phyloP scores from a whole-genome alignment of 2,888 invertebrate genomes.

The Hipparchia sbordonii region DNA sequence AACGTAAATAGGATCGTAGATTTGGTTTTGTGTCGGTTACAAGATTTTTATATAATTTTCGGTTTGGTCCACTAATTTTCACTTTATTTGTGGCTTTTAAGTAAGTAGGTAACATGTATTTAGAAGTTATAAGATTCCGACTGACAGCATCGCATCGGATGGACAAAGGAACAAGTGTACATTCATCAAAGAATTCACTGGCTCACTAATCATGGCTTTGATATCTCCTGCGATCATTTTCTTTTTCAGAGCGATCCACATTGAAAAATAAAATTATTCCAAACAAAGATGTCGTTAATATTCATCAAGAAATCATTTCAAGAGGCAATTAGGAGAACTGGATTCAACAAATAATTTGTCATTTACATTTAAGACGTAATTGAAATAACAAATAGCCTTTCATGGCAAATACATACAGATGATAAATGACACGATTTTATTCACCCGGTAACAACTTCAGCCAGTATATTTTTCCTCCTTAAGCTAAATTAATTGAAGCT shows the following conservation, averaged over 20 bases:
- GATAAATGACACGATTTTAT: conserved; percentile 1
- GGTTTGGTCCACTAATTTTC: too few species aligned
- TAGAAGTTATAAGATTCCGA: too few species aligned
- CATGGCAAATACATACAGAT: conserved; percentile 2
- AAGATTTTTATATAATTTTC: too few species aligned
- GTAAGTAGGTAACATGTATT: too few species aligned
- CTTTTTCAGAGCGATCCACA: neutral
- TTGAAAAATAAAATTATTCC: neutral
- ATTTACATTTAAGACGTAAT: conserved; percentile 15
- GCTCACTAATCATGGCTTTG: neutral
- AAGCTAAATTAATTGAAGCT: conserved; percentile 13
- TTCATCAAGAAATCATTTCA: conserved; percentile 8
- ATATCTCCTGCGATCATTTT: neutral
- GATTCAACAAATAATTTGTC: conserved; percentile 17
- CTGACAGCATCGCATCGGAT: too few species aligned
- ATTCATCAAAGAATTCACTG: too few species aligned
- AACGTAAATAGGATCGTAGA: too few species aligned
- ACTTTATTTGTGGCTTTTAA: too few species aligned
- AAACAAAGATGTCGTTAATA: conserved; percentile 5
- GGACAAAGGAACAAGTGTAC: too few species aligned
- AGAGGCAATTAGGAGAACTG: conserved; percentile 6
- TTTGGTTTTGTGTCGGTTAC: too few species aligned
- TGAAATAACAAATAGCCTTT: conserved; percentile 16
- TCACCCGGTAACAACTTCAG: neutral
- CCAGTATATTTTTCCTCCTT: neutral